Evolutionary conservation across 2,797 vertebrate species (phyloP).

Genomic region (Botia almorhae): DNA sequence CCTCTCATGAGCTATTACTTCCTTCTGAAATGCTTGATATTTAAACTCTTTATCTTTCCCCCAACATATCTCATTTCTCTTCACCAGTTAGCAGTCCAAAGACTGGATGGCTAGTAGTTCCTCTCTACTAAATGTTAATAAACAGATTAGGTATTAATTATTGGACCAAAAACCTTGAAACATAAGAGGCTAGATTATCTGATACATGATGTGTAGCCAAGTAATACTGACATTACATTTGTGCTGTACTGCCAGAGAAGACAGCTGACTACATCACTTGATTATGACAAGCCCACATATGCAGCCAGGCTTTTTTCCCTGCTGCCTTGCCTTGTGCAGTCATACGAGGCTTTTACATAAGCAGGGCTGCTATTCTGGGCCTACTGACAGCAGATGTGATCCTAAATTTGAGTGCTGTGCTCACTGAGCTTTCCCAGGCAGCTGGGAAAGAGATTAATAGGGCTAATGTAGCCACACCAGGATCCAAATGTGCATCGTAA

Average conservation of each 20-base stretch:
- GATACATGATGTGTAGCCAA: not conserved
- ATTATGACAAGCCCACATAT: conserved; percentile 44
- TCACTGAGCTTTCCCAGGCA: conserved; percentile 67
- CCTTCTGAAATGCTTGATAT: conserved; percentile 46
- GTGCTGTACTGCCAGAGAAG: not conserved
- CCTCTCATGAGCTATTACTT: conserved; percentile 21
- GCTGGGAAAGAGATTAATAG: conserved; percentile 66
- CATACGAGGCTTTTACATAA: conserved; percentile 70
- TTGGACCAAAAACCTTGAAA: not conserved
- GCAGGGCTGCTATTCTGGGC: conserved; percentile 69
- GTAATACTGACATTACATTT: not conserved
- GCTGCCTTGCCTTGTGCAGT: conserved; percentile 45
- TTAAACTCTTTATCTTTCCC: conserved; percentile 50
- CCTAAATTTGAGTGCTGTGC: conserved; percentile 70
- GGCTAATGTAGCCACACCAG: conserved; percentile 57
- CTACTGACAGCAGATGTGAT: conserved; percentile 68
- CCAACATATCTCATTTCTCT: conserved; percentile 50
- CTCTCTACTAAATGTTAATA: not conserved
- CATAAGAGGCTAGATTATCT: not conserved
- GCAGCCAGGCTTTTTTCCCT: conserved; percentile 24
- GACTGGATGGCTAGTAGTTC: not conserved
- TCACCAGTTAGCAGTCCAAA: conserved; percentile 25
- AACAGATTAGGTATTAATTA: not conserved
- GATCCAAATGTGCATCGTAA: conserved; percentile 59
- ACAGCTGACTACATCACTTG: not conserved